Percentiles rank a stretch among this genome's conserved stretches.
These are phyloP conservation scores for Zhuqinia jingwanae DNA, from an alignment of 2,888 invertebrate species.

Conservation along the genomic window DNA sequence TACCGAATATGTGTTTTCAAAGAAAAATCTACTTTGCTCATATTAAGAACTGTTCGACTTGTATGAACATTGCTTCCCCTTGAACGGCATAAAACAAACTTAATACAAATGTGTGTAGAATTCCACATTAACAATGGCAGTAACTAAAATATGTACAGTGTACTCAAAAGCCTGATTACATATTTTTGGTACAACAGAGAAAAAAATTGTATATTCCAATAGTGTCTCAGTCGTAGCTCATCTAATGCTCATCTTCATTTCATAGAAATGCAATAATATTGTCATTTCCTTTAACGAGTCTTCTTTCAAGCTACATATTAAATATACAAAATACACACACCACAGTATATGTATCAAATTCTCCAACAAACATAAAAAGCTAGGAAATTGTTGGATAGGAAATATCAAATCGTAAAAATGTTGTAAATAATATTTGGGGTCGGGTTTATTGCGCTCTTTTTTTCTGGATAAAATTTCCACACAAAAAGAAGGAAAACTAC, in stretches of 20 bases:
- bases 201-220: constrained; percentile 31
- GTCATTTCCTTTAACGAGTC: constrained; percentile 21
- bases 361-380: no score
- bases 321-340: no score
- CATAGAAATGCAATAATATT: constrained; percentile 32
- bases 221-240: constrained; percentile 29
- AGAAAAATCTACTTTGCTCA: constrained; percentile 2
- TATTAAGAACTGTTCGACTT: background rate
- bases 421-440: no score
- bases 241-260: no score
- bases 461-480: no score
- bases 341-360: no score
- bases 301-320: no score
- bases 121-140: background rate
- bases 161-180: background rate
- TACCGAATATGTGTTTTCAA: background rate
- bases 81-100: background rate
- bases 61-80: background rate
- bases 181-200: background rate
- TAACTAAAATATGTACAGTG: constrained; percentile 9
- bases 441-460: no score
- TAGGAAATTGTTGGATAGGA: no score
- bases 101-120: constrained; percentile 13
- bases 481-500: no score
- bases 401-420: no score